These are phyloP conservation scores for Axis porcinus DNA, from an alignment of 2,113 vertebrate species.

Conservation along the genomic window DNA sequence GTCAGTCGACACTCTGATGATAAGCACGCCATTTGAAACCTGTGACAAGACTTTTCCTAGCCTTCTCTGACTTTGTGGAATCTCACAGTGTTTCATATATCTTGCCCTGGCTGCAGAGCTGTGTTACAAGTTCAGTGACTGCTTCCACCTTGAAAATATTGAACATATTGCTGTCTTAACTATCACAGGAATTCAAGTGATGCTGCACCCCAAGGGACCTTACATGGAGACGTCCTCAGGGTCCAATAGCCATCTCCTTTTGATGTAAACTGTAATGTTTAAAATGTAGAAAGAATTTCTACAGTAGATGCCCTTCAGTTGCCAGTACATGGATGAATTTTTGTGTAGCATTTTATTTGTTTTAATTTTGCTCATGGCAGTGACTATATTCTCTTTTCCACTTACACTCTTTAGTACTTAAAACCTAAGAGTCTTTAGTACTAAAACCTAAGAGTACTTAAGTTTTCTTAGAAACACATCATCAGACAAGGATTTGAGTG, in stretches of 20 bases:
- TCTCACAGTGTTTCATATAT: background rate
- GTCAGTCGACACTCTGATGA: constrained; percentile 28
- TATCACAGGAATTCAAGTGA: background rate
- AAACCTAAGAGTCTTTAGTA: background rate
- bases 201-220: background rate
- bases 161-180: background rate
- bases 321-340: background rate
- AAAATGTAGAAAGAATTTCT: background rate
- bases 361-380: background rate
- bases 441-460: background rate
- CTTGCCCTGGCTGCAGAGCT: constrained; percentile 10
- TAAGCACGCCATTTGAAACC: constrained; percentile 61
- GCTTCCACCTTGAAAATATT: constrained; percentile 17
- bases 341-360: background rate
- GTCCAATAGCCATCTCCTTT: background rate
- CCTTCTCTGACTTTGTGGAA: constrained; percentile 59
- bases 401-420: background rate
- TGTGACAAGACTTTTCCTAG: constrained; percentile 45
- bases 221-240: background rate
- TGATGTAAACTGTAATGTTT: background rate
- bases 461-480: background rate
- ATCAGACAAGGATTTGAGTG: background rate
- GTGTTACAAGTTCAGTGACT: constrained; percentile 42
- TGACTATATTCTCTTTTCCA: background rate
- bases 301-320: background rate